Conservation (phyloP, 2,888 invertebrate species). For the Branchipolynoe longqiensis region DNA sequence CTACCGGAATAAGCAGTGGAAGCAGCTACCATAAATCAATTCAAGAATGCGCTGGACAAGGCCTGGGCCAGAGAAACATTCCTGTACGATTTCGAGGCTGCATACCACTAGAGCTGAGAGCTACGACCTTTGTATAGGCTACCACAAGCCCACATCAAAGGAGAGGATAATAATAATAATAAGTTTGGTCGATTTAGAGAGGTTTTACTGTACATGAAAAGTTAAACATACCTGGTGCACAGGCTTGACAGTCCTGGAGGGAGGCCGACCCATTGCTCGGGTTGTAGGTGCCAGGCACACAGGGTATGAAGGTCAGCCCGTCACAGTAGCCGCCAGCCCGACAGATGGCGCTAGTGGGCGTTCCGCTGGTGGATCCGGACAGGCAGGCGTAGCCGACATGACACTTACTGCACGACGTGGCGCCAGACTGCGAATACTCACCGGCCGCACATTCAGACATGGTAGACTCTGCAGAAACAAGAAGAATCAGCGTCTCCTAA, state of each 20-base stretch:
- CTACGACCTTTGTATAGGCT: too few species aligned
- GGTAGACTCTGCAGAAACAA: constrained; percentile 69
- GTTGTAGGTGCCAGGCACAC: constrained; percentile 78
- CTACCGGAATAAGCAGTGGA: too few species aligned
- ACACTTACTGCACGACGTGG: constrained; percentile 72
- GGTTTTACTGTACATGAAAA: too few species aligned
- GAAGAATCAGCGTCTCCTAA: neutral
- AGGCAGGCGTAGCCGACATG: constrained; percentile 76
- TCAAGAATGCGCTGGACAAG: too few species aligned
- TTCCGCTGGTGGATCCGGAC: constrained; percentile 73
- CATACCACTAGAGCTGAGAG: too few species aligned
- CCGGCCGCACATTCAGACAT: constrained; percentile 77
- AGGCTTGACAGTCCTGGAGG: constrained; percentile 71
- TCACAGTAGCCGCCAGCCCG: constrained; percentile 78
- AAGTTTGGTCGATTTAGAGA: too few species aligned
- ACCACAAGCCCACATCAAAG: too few species aligned
- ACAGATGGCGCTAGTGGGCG: constrained; percentile 73
- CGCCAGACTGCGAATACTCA: constrained; percentile 73
- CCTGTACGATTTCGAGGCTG: too few species aligned
- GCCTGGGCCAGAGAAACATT: too few species aligned
- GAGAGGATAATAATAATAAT: too few species aligned
- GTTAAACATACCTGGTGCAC: constrained; percentile 77
- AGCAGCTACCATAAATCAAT: too few species aligned
- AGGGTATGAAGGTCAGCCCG: constrained; percentile 73
- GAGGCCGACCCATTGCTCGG: constrained; percentile 72